Base-by-base conservation (phyloP, 1,140 invertebrate species). In the Phocides pigmalion region DNA sequence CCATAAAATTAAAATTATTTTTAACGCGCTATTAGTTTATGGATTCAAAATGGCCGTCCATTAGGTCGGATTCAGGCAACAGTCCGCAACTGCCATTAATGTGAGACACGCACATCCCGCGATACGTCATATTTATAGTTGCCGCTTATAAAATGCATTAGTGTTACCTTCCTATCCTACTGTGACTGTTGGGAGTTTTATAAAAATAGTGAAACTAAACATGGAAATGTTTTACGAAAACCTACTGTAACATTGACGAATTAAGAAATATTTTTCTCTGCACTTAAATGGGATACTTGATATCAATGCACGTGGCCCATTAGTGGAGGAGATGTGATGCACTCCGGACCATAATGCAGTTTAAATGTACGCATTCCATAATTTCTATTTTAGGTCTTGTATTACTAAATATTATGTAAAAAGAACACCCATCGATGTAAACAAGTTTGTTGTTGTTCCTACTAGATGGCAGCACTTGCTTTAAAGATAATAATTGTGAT, bases 111-210 rank as follows among this genome's bases (percentile, higher is more conserved):
- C 66, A 46, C 53, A 49, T 67, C 56, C 58, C 61, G 56, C 62
- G 69, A 69, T 69, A 72, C 62, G 69, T 75, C 73, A 75, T 75
- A 75, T 75, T 75, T 75, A 75, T 72, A 75, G 70, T 68, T 70
- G 58, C 69, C 70, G 66, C 70, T 70, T 75, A 72, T 75, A 75
- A 72, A 75, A 75, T 65, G 70, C 73, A 75, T 75, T 75, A 75
- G 67, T 68, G 62, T 66, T 69, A 73, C 64, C 64, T 66, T 63
- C 62, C 51, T 62, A 62, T 56, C 58, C 51, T 49, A 62, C 56
- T 62, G 58, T 62, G 62, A 68, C 46, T 62, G 44, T 28, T 69
- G n/a, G 62, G 62, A 72, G 54, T 70, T 66, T 66, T 72, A 67
- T 75, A 64, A 72, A 72, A 66, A 75, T 72, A 69, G 44, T 68